Evolutionary conservation across 2,113 vertebrate species (phyloP).

Genomic region (Scomber colias): DNA sequence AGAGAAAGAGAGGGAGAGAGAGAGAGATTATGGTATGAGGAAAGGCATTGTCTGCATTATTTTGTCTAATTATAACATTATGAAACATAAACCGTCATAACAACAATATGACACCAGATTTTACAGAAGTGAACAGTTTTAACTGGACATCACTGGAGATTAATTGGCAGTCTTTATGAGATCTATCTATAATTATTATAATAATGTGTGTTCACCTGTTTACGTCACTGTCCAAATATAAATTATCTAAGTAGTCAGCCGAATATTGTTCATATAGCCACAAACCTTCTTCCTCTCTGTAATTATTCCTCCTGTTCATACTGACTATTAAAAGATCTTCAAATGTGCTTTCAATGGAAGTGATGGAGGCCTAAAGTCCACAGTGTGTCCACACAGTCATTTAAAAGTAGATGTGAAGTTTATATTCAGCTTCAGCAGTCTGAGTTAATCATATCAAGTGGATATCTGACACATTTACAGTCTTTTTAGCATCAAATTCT

Average conservation of each 20-base stretch:
- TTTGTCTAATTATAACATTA: background rate
- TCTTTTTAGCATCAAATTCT: too few relatives aligned
- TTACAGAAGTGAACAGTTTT: background rate
- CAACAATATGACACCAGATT: background rate
- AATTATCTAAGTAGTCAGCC: background rate
- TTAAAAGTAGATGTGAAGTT: too few relatives aligned
- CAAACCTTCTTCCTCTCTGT: background rate
- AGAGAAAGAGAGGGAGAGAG: too few relatives aligned
- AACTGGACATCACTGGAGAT: background rate
- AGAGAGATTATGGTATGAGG: background rate
- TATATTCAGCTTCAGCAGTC: too few relatives aligned
- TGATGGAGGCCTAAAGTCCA: too few relatives aligned
- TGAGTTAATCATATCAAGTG: too few relatives aligned
- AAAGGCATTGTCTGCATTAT: background rate
- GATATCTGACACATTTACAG: too few relatives aligned
- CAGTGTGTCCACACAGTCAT: too few relatives aligned
- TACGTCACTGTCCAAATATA: background rate
- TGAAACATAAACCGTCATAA: too few relatives aligned
- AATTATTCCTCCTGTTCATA: too few relatives aligned
- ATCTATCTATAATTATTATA: background rate
- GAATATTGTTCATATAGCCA: background rate
- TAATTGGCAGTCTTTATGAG: background rate
- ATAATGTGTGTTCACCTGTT: background rate
- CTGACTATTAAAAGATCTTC: too few relatives aligned
- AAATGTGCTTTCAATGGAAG: too few relatives aligned